A percentile compares a stretch with the other conserved stretches of the same genome.
Conservation (phyloP, 2,888 invertebrate genomes). For the Drosophila paranaensis region DNA sequence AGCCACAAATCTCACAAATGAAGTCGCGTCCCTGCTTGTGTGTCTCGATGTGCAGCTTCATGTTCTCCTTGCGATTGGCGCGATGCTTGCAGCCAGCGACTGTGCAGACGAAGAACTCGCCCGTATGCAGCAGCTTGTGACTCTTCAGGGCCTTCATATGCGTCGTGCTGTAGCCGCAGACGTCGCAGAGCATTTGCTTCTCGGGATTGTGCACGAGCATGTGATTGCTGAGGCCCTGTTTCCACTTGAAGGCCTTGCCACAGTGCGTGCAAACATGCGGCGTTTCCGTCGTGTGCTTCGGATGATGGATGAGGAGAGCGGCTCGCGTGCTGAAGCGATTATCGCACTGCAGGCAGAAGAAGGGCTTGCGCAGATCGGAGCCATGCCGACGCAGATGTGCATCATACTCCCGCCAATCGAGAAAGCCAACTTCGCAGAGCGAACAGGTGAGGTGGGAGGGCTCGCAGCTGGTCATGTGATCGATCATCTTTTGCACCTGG, state of each 20-base stretch:
- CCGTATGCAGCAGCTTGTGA: slow-evolving; percentile 86
- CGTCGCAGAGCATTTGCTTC: slow-evolving; percentile 86
- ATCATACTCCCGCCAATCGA: slow-evolving; percentile 81
- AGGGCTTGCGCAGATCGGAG: slow-evolving; percentile 84
- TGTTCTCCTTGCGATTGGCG: slow-evolving; percentile 86
- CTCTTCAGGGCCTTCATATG: slow-evolving; percentile 86
- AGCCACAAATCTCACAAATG: slow-evolving; percentile 87
- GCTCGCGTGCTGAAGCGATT: slow-evolving; percentile 85
- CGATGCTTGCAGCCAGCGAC: slow-evolving; percentile 85
- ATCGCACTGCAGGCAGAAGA: slow-evolving; percentile 86
- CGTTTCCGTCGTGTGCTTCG: slow-evolving; percentile 86
- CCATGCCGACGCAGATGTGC: slow-evolving; percentile 85
- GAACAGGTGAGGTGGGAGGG: slow-evolving; percentile 82
- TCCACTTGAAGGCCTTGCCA: slow-evolving; percentile 87
- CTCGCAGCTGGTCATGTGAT: slow-evolving; percentile 80
- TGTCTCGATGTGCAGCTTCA: slow-evolving; percentile 86
- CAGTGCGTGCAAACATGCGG: slow-evolving; percentile 86
- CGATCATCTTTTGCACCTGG: slow-evolving; percentile 84
- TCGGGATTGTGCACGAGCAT: slow-evolving; percentile 85
- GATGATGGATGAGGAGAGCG: slow-evolving; percentile 85
- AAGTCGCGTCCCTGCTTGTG: slow-evolving; percentile 86
- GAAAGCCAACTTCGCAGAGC: slow-evolving; percentile 82
- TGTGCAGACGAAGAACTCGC: slow-evolving; percentile 85
- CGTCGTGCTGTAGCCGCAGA: slow-evolving; percentile 87
- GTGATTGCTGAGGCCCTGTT: slow-evolving; percentile 86